phyloP scores from a whole-genome alignment of 2,113 vertebrate species.

The Pituophis catenifer region DNA sequence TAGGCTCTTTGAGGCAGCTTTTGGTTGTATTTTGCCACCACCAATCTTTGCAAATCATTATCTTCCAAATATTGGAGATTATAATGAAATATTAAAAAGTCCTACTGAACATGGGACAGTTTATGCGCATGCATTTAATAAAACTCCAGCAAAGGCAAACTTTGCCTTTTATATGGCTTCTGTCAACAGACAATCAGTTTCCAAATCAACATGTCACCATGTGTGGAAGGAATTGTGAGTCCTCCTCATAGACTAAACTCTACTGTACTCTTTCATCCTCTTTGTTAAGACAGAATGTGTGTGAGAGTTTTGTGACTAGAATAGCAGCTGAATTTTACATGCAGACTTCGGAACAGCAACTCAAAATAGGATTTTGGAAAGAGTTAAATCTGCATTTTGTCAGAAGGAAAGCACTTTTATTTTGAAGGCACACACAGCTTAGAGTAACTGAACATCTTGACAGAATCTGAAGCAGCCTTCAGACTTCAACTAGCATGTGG shows the following conservation, averaged over 20 bases:
- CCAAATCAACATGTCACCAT: neutral
- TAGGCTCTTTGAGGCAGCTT: accelerated
- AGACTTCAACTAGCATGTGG: neutral
- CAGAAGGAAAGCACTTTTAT: neutral
- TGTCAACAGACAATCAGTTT: neutral
- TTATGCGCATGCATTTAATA: neutral
- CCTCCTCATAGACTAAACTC: neutral
- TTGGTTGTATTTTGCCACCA: neutral
- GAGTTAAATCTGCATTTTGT: neutral
- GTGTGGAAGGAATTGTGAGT: neutral
- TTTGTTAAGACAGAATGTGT: neutral
- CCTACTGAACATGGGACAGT: accelerated
- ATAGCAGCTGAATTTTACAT: neutral
- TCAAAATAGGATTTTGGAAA: constrained; percentile 7
- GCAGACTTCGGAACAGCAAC: neutral
- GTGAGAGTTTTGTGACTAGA: neutral
- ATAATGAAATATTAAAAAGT: neutral
- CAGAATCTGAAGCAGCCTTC: neutral
- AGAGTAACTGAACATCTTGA: neutral
- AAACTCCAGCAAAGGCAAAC: neutral
- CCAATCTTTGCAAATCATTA: accelerated
- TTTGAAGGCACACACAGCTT: neutral
- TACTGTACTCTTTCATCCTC: neutral
- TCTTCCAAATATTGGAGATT: neutral
- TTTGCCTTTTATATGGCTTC: neutral